phyloP scores from a whole-genome alignment of 92 coral and sea anemone genomes.

The Palythoa grandis region DNA sequence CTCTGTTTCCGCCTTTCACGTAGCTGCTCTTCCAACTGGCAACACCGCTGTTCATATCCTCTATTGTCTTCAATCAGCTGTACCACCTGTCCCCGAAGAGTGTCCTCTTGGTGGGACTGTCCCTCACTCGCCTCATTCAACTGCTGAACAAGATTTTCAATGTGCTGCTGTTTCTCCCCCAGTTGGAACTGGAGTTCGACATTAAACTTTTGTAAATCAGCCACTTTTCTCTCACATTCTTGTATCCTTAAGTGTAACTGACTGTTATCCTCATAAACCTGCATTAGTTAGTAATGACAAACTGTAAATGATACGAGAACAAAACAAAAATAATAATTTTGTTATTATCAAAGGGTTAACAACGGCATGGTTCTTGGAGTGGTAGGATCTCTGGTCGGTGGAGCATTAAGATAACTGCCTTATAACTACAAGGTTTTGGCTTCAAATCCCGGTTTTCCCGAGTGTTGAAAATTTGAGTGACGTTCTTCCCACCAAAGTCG shows the following conservation, averaged over 20 bases:
- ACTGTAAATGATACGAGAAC: too few species aligned
- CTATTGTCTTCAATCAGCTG: constrained; percentile 39
- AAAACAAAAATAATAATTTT: not conserved
- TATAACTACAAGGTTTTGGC: too few species aligned
- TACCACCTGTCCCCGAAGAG: constrained; percentile 31
- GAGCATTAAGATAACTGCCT: too few species aligned
- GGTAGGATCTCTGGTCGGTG: too few species aligned
- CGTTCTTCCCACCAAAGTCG: too few species aligned
- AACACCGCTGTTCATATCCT: constrained; percentile 21
- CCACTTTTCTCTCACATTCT: not conserved
- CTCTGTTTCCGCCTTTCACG: constrained; percentile 17
- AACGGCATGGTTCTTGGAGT: too few species aligned
- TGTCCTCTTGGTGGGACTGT: constrained; percentile 17
- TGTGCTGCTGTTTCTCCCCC: constrained; percentile 13
- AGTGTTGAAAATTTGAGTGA: too few species aligned
- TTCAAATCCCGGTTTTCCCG: too few species aligned
- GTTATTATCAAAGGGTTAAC: too few species aligned
- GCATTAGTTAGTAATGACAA: not conserved
- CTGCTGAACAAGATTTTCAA: constrained; percentile 22
- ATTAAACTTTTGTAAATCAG: not conserved
- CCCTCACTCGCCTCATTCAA: not conserved
- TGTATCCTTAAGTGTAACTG: constrained; percentile 18
- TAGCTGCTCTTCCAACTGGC: constrained; percentile 5
- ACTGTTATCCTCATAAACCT: constrained; percentile 23
- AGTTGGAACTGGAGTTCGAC: constrained; percentile 18